Percentiles rank a stretch among this genome's conserved stretches.
These are phyloP conservation scores for Asteroscopus sphinx DNA, from an alignment of 2,888 invertebrate genomes.

Conservation along the genomic window DNA sequence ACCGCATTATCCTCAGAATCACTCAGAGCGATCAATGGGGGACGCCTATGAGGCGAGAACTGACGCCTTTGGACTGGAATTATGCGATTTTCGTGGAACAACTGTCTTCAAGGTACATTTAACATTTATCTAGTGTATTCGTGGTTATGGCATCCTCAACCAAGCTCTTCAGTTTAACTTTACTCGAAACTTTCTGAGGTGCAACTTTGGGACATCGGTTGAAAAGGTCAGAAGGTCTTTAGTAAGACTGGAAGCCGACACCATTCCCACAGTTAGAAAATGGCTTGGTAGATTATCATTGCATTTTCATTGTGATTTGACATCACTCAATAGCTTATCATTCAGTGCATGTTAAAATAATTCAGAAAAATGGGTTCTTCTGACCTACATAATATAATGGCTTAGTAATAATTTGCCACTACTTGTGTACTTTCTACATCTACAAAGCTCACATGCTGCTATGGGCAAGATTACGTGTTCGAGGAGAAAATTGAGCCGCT, in stretches of 20 bases:
- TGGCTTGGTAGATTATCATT: too few relatives aligned
- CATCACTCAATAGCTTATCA: constrained; percentile 2
- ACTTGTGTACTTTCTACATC: constrained; percentile 9
- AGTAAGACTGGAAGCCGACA: too few relatives aligned
- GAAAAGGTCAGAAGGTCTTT: too few relatives aligned
- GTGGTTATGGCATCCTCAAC: too few relatives aligned
- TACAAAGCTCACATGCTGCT: constrained; percentile 8
- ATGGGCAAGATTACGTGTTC: constrained; percentile 27
- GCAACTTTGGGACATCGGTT: too few relatives aligned
- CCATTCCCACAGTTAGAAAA: too few relatives aligned
- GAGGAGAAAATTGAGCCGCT: constrained; percentile 34
- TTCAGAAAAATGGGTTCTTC: constrained; percentile 3
- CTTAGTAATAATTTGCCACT: constrained; percentile 4
- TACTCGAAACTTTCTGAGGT: too few relatives aligned
- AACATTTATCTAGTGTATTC: too few relatives aligned
- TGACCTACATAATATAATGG: constrained; percentile 5
- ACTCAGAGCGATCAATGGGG: constrained; percentile 6
- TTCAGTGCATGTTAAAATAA: constrained; percentile 6
- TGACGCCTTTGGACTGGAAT: background rate
- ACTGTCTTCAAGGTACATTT: too few relatives aligned
- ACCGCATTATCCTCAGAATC: constrained; percentile 25
- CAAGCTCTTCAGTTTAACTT: too few relatives aligned
- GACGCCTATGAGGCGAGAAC: background rate
- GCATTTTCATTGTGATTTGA: too few relatives aligned
- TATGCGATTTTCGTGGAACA: too few relatives aligned